phyloP scores from a whole-genome alignment of 1,140 invertebrate genomes.

The Atta texana region DNA sequence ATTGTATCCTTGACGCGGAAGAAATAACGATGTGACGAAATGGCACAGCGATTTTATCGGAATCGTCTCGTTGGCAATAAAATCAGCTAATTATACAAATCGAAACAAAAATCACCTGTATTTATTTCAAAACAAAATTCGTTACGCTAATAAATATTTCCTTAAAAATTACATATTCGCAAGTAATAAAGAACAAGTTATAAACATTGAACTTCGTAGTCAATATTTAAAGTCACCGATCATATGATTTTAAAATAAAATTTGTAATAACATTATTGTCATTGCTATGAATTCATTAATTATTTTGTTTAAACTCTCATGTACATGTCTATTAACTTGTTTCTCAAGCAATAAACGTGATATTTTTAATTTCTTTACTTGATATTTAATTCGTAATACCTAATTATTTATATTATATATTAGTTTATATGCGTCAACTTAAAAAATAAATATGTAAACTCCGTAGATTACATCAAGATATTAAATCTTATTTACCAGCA shows the following conservation, averaged over 20 bases:
- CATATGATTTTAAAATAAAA: not conserved
- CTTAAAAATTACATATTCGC: not conserved
- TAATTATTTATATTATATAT: not conserved
- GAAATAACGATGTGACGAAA: not conserved
- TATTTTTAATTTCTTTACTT: not conserved
- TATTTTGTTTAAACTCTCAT: not conserved
- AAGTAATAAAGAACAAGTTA: not conserved
- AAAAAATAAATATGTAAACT: not conserved
- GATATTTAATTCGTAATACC: not conserved
- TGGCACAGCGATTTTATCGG: conserved; percentile 8
- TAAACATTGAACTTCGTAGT: not conserved
- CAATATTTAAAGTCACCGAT: too few relatives aligned
- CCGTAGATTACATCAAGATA: not conserved
- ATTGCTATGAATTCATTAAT: not conserved
- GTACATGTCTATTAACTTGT: not conserved
- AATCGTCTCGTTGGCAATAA: conserved; percentile 11
- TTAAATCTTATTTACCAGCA: not conserved
- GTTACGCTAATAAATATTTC: not conserved
- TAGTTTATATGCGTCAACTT: not conserved
- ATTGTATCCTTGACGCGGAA: not conserved
- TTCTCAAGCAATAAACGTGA: not conserved
- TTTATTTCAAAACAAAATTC: not conserved
- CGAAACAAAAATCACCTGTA: not conserved
- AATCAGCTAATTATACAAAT: not conserved
- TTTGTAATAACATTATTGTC: too few relatives aligned